phyloP scores from a whole-genome alignment of 2,113 vertebrate species.

The Rhinoptilus africanus region DNA sequence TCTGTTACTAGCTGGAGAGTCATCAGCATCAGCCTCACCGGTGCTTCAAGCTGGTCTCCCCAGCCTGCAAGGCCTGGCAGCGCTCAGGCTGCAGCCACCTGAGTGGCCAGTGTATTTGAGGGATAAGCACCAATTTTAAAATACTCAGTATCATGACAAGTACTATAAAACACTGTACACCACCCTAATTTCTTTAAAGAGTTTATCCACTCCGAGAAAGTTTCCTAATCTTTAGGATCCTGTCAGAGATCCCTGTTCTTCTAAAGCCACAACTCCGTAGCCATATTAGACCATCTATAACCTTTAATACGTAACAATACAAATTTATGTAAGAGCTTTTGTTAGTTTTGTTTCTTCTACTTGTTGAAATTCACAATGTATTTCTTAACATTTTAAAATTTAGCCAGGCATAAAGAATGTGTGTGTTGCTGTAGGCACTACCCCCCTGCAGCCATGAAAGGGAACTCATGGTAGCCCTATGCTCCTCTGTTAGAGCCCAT shows the following conservation, averaged over 20 bases:
- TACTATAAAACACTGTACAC: background rate
- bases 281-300: background rate
- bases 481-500: background rate
- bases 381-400: background rate
- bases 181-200: background rate
- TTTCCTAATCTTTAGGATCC: background rate
- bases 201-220: background rate
- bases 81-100: background rate
- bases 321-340: background rate
- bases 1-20: background rate
- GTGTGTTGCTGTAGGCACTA: background rate
- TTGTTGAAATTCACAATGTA: background rate
- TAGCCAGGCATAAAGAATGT: background rate
- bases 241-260: background rate
- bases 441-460: background rate
- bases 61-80: background rate
- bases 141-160: background rate
- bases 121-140: background rate
- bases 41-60: background rate
- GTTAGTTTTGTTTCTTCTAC: background rate
- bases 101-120: background rate
- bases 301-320: background rate
- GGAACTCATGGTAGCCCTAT: too few relatives aligned
- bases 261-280: background rate
- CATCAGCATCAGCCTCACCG: background rate